These are phyloP conservation scores for Drosophila algonquin DNA, from an alignment of 2,888 invertebrate genomes.

Conservation along the genomic window DNA sequence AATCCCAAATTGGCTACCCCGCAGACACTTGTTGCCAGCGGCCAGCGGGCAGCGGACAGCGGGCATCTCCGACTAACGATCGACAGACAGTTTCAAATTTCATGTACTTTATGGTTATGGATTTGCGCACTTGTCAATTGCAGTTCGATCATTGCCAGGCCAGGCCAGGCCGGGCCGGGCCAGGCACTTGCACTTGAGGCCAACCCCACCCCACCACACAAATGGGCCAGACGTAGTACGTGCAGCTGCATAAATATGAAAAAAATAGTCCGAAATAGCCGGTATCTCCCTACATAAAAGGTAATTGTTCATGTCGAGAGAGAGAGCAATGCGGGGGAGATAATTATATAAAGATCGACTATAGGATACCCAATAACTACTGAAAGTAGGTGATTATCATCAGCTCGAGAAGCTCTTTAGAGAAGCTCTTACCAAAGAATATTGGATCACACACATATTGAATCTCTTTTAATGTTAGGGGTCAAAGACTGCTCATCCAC, in stretches of 20 bases:
- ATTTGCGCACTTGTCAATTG: conserved; percentile 76
- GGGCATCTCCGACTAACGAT: conserved; percentile 59
- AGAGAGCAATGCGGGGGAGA: neutral
- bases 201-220: conserved; percentile 45
- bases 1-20: conserved; percentile 49
- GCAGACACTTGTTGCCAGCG: conserved; percentile 1
- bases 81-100: conserved; percentile 57
- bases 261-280: conserved; percentile 18
- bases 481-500: too few species aligned
- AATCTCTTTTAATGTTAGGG: too few species aligned
- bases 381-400: neutral
- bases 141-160: conserved; percentile 50
- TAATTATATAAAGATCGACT: neutral
- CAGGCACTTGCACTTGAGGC: conserved; percentile 32
- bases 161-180: conserved; percentile 4
- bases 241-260: conserved; percentile 78
- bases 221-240: conserved; percentile 59
- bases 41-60: too few species aligned
- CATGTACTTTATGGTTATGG: conserved; percentile 66
- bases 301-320: conserved; percentile 22
- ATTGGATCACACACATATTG: too few species aligned
- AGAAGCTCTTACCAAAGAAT: too few species aligned
- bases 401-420: too few species aligned
- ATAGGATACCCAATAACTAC: neutral
- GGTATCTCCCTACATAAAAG: conserved; percentile 39